Evolutionary conservation across 2,888 invertebrate genomes (phyloP), one percentile per base, ranked within the genome.

Genomic region (Abrostola triplasia): DNA sequence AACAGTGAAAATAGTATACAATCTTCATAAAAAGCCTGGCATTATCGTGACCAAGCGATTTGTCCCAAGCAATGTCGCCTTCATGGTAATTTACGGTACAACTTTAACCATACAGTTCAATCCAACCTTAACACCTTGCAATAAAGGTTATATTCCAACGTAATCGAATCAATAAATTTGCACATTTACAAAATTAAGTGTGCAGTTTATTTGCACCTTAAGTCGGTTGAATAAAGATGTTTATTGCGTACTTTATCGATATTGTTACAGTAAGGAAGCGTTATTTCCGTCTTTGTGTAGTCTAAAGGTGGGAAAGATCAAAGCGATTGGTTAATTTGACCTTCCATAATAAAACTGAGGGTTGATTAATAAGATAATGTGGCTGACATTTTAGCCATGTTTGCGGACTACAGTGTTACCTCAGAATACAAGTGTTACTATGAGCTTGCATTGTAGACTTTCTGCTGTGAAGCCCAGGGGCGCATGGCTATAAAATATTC

Each of bases 21-120:
- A 79, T 83, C 57, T 57, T 40, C 67, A 51, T 67, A 77, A 74
- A 78, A 74, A 68, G 73, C 80, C 76, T 79, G 68, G 79, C 83
- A 82, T 70, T 53, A 64, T 82, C 82, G 80, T 82, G 79, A 77
- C 87, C n/a, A 86, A 88, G 56, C 70, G 77, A 86, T 87, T 86
- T 76, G 75, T 65, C 63, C 71, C 64, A 61, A 60, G 67, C 77
- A 68, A 71, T 60, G 66, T 60, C 69, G 61, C 59, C 77, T 81
- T 81, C 76, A 77, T 63, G 71, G 75, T 71, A 68, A 62, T 65
- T 77, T 64, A 64, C 36, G 61, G 44, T 10, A 53, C 63, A 62
- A 67, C 6, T 4, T 44, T 63, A 57, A 13, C 8, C 36, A 41
- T 60, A 47, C 58, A 54, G 10, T 48, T 24, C 5, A 9, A 50